phyloP scores from a whole-genome alignment of 2,797 vertebrate species.

The Labeo calbasu region DNA sequence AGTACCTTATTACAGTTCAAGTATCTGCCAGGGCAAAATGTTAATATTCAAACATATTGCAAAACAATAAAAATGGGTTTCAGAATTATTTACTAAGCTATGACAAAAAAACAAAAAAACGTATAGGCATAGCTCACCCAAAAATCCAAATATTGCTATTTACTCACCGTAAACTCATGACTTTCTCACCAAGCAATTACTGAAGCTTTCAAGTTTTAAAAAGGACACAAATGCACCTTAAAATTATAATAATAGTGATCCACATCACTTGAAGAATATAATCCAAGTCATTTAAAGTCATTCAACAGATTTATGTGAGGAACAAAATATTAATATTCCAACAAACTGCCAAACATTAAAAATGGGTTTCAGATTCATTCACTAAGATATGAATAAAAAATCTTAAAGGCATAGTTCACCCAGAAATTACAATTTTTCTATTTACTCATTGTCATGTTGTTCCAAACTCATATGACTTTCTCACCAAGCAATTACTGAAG shows the following conservation, averaged over 20 bases:
- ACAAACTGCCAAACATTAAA: no score
- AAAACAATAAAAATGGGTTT: not conserved
- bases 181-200: not conserved
- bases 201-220: slow-evolving; percentile 2
- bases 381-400: no score
- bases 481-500: not conserved
- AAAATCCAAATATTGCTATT: not conserved
- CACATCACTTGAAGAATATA: not conserved
- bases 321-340: not conserved
- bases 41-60: not conserved
- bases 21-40: not conserved
- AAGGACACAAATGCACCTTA: not conserved
- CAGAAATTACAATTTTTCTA: not conserved
- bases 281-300: not conserved
- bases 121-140: not conserved
- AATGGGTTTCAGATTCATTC: no score
- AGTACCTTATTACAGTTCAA: not conserved
- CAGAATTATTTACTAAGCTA: no score
- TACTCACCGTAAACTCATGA: not conserved
- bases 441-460: not conserved
- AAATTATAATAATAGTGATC: not conserved
- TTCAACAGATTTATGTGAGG: not conserved
- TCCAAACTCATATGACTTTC: not conserved
- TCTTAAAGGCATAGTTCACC: not conserved
- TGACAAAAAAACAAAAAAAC: no score